Conservation (phyloP, 2,888 invertebrate genomes). For the Mimumesa dahlbomi region DNA sequence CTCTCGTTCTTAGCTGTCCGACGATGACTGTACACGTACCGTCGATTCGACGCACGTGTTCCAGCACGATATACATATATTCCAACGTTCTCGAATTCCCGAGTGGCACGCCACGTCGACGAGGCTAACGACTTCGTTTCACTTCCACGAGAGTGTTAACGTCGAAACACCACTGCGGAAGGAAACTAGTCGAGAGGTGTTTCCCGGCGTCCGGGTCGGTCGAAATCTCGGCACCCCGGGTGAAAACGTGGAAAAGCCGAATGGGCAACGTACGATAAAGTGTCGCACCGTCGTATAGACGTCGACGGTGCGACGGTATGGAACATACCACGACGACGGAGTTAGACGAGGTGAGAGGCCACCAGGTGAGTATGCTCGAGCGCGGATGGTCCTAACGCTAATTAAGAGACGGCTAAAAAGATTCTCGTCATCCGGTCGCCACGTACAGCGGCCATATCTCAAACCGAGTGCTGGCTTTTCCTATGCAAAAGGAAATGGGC, state of each 20-base stretch:
- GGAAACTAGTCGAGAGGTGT: too few species aligned
- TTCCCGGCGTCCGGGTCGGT: too few species aligned
- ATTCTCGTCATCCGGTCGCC: conserved; percentile 15
- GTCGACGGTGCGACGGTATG: background rate
- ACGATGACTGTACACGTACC: too few species aligned
- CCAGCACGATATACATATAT: too few species aligned
- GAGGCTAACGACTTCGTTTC: too few species aligned
- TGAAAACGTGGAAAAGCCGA: background rate
- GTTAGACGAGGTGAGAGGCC: conserved; percentile 22
- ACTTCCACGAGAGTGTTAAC: too few species aligned
- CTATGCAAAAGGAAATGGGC: conserved; percentile 63
- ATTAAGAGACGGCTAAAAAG: conserved; percentile 39
- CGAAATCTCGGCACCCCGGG: too few species aligned
- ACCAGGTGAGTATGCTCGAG: conserved; percentile 25
- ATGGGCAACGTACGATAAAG: conserved; percentile 15
- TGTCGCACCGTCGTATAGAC: background rate
- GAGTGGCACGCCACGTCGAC: too few species aligned
- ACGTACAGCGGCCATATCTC: conserved; percentile 30
- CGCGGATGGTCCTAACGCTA: conserved; percentile 41
- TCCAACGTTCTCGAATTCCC: too few species aligned
- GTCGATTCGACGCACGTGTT: too few species aligned
- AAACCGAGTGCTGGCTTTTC: conserved; percentile 23
- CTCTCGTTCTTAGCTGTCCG: too few species aligned
- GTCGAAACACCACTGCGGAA: too few species aligned
- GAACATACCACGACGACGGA: background rate